phyloP scores from a whole-genome alignment of 2,888 invertebrate genomes.

The Metopia argyrocephala region DNA sequence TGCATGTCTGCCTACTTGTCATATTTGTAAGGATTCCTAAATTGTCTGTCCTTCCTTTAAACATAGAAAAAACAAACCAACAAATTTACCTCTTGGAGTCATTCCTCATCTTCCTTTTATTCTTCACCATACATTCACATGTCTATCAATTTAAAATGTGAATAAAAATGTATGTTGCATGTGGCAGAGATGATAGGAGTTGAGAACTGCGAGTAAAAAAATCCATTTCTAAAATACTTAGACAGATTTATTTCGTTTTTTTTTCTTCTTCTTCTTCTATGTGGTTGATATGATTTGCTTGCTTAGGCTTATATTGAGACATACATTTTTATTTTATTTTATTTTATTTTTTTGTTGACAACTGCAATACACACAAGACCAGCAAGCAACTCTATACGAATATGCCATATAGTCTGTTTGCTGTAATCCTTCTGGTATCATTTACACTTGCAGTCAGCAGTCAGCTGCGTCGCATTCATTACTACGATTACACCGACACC shows the following conservation, averaged over 20 bases:
- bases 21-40: conserved; percentile 62
- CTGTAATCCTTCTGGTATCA: conserved; percentile 61
- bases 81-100: background rate
- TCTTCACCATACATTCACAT: conserved; percentile 45
- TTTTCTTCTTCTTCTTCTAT: conserved; percentile 39
- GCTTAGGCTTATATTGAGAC: conserved; percentile 53
- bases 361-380: too few species aligned
- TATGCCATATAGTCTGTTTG: conserved; percentile 46
- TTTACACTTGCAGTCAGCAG: conserved; percentile 61
- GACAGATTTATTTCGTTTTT: conserved; percentile 39
- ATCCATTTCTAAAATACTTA: conserved; percentile 66
- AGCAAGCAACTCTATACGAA: too few species aligned
- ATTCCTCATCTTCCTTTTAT: conserved; percentile 21
- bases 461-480: conserved; percentile 61
- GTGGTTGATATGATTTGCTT: conserved; percentile 59
- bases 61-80: background rate
- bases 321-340: background rate
- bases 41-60: conserved; percentile 44
- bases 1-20: conserved; percentile 37
- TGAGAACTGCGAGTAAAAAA: background rate
- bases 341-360: conserved; percentile 40
- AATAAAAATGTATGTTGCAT: conserved; percentile 14
- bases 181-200: background rate
- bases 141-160: conserved; percentile 26
- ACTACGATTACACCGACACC: conserved; percentile 39